Conservation (phyloP, 2,113 vertebrate genomes). For the Aphyosemion australe region DNA sequence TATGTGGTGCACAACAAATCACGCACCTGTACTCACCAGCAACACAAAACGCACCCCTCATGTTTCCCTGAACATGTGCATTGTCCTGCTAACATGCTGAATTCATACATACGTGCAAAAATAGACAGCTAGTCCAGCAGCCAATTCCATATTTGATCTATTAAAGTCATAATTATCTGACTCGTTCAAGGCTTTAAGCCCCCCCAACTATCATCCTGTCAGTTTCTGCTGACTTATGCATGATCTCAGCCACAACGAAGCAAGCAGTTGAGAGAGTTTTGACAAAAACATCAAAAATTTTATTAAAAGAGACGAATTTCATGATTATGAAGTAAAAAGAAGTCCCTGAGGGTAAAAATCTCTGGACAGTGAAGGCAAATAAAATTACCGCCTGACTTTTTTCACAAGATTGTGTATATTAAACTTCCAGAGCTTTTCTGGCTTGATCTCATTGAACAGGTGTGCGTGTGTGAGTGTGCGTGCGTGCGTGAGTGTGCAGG, state of each 20-base stretch:
- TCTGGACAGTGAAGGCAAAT: constrained; percentile 40
- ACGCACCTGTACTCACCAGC: constrained; percentile 9
- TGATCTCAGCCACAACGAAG: constrained; percentile 17
- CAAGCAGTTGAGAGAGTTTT: background rate
- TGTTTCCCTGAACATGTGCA: background rate
- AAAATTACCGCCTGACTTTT: constrained; percentile 42
- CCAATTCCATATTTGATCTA: too few relatives aligned
- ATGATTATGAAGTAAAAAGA: background rate
- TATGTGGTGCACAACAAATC: constrained; percentile 31
- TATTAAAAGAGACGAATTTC: constrained; percentile 16
- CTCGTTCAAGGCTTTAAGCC: too few relatives aligned
- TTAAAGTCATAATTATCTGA: too few relatives aligned
- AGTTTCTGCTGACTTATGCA: constrained; percentile 10
- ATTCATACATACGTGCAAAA: too few relatives aligned
- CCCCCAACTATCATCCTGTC: background rate
- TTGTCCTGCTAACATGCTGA: constrained; percentile 13
- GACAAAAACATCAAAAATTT: background rate
- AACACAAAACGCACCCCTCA: constrained; percentile 16
- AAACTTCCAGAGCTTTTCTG: constrained; percentile 41
- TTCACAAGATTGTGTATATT: constrained; percentile 50
- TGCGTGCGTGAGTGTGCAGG: background rate
- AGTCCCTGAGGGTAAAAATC: too few relatives aligned
- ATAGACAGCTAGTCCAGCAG: too few relatives aligned
- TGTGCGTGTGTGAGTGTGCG: constrained; percentile 20
- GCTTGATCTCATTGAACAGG: constrained; percentile 47